These are phyloP conservation scores for Noctua pronuba DNA, from an alignment of 2,888 invertebrate genomes.

Conservation along the genomic window DNA sequence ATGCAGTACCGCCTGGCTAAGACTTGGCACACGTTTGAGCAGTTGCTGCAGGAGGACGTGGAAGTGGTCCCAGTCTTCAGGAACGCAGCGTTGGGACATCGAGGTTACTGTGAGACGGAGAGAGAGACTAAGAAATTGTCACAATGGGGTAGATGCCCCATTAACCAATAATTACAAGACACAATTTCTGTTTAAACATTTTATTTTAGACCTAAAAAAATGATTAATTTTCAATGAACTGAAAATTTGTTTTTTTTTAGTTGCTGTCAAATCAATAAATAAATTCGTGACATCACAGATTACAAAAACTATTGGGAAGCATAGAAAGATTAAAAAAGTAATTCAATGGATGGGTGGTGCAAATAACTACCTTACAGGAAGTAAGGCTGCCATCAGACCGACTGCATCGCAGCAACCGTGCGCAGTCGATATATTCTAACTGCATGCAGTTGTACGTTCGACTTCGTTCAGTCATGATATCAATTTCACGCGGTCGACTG, in stretches of 20 bases:
- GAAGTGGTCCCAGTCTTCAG: slow-evolving; percentile 99
- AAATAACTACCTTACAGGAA: too few species aligned
- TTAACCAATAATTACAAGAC: not conserved
- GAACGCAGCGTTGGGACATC: slow-evolving; percentile 92
- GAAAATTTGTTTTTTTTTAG: too few species aligned
- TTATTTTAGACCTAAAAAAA: not conserved
- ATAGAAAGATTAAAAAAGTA: not conserved
- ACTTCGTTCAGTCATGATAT: too few species aligned
- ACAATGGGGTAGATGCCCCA: not conserved
- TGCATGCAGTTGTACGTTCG: too few species aligned
- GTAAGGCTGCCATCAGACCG: too few species aligned
- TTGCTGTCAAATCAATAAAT: too few species aligned
- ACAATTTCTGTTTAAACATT: not conserved
- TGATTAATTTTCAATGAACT: not conserved
- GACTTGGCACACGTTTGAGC: slow-evolving; percentile 94
- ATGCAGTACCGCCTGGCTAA: slow-evolving; percentile 94
- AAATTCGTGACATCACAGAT: too few species aligned
- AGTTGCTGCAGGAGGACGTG: slow-evolving; percentile 96
- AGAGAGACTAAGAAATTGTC: not conserved
- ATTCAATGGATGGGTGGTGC: not conserved
- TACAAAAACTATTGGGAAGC: too few species aligned
- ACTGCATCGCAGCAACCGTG: too few species aligned
- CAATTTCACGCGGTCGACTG: too few species aligned
- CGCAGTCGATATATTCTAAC: too few species aligned
- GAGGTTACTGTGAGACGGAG: slow-evolving; percentile 82